Evolutionary conservation across 2,113 vertebrate species (phyloP).

Genomic region (Ifrita kowaldi): DNA sequence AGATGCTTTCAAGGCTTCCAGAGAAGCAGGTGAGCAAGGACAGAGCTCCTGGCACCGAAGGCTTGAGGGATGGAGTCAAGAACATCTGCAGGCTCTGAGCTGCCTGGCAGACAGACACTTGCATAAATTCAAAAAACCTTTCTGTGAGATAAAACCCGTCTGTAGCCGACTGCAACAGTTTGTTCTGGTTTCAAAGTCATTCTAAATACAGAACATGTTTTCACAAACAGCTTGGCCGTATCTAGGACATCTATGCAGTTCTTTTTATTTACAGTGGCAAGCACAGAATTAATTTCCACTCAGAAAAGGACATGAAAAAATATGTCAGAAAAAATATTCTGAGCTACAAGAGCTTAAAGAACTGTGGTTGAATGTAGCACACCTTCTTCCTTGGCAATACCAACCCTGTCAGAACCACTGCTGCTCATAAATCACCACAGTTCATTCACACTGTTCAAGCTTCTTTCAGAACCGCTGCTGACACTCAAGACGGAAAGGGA

Average conservation of each 20-base stretch:
- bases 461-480: background rate
- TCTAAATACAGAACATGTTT: background rate
- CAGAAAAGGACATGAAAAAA: background rate
- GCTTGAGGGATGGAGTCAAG: background rate
- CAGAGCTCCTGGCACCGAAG: background rate
- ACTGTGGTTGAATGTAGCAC: rapidly evolving
- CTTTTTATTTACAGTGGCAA: background rate
- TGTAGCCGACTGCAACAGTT: background rate
- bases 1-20: background rate
- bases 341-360: background rate
- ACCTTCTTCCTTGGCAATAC: background rate
- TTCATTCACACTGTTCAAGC: background rate
- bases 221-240: background rate
- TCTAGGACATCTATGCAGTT: background rate
- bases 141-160: background rate
- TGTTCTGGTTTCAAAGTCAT: background rate
- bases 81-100: background rate
- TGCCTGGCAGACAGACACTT: background rate
- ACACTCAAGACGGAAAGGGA: background rate
- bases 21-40: background rate
- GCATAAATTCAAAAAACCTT: background rate
- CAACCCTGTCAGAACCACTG: background rate
- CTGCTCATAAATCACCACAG: rapidly evolving
- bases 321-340: background rate
- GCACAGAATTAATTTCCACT: background rate